Evolutionary conservation across 2,113 vertebrate genomes (phyloP).

Genomic region (Boulengeromyrus knoepffleri): DNA sequence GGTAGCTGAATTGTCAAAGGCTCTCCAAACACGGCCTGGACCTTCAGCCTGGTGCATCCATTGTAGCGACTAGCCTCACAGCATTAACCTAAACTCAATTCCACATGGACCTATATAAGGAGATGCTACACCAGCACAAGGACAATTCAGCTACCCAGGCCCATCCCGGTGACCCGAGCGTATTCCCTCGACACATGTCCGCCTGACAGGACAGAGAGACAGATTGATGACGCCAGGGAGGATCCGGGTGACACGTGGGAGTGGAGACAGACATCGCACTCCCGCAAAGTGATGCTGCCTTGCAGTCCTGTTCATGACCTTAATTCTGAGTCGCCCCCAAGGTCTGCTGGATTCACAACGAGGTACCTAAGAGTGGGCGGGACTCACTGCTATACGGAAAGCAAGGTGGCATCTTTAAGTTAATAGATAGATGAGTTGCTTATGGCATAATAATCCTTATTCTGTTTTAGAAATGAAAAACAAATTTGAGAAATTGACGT

Average conservation of each 20-base stretch:
- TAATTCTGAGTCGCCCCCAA: background rate
- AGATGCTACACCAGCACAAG: background rate
- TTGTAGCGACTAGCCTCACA: background rate
- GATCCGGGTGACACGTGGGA: background rate
- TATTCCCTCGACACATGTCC: background rate
- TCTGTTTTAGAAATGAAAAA: background rate
- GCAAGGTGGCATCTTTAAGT: background rate
- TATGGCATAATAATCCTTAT: background rate
- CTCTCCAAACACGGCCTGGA: background rate
- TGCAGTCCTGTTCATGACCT: background rate
- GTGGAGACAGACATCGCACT: background rate
- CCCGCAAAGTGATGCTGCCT: background rate
- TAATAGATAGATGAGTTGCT: background rate
- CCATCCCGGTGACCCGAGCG: no score
- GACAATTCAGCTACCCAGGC: slow-evolving; percentile 1
- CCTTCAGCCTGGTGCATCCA: background rate
- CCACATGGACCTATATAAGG: background rate
- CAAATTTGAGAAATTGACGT: background rate
- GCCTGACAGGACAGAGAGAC: slow-evolving; percentile 9
- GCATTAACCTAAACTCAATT: background rate
- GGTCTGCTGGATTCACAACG: background rate
- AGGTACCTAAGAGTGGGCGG: background rate
- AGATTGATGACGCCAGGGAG: background rate
- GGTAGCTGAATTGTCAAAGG: slow-evolving; percentile 13
- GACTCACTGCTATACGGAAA: background rate